These are phyloP conservation scores for Willisornis vidua DNA, from an alignment of 2,113 vertebrate species.

Conservation along the genomic window DNA sequence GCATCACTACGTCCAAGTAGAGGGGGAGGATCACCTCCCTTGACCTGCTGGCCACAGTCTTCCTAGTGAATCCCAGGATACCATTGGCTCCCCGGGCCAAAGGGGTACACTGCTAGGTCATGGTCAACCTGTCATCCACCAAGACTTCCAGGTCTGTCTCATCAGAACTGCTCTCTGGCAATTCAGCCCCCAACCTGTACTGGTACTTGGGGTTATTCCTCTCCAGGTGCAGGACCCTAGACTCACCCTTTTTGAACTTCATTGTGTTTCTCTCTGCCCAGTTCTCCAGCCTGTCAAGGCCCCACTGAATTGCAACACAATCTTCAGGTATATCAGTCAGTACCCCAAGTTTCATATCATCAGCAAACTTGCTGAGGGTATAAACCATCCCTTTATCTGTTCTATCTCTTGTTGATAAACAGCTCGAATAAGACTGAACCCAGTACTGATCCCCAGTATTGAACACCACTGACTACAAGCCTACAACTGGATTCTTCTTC, in stretches of 20 bases:
- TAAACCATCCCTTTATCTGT: rapidly evolving
- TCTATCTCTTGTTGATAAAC: background rate
- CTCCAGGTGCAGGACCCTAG: too few relatives aligned
- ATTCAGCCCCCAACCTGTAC: background rate
- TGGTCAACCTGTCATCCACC: background rate
- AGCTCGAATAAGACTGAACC: background rate
- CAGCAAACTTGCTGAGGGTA: background rate
- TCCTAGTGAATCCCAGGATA: rapidly evolving
- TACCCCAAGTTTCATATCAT: background rate
- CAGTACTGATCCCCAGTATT: too few relatives aligned
- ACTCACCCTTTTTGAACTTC: background rate
- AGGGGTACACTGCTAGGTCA: background rate
- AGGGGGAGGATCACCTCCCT: background rate
- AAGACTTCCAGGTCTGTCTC: background rate
- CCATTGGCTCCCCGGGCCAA: too few relatives aligned
- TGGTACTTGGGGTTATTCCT: background rate
- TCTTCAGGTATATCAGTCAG: background rate
- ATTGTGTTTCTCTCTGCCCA: background rate
- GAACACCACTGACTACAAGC: background rate
- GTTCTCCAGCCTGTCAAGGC: background rate
- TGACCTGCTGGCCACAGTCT: background rate
- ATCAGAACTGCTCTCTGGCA: background rate
- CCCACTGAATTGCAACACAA: rapidly evolving
- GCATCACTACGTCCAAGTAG: background rate
- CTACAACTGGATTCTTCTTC: background rate